A percentile compares a stretch with the other conserved stretches of the same genome.
These are phyloP conservation scores for Cataglyphis hispanica DNA, from an alignment of 1,140 invertebrate genomes.

Conservation along the genomic window DNA sequence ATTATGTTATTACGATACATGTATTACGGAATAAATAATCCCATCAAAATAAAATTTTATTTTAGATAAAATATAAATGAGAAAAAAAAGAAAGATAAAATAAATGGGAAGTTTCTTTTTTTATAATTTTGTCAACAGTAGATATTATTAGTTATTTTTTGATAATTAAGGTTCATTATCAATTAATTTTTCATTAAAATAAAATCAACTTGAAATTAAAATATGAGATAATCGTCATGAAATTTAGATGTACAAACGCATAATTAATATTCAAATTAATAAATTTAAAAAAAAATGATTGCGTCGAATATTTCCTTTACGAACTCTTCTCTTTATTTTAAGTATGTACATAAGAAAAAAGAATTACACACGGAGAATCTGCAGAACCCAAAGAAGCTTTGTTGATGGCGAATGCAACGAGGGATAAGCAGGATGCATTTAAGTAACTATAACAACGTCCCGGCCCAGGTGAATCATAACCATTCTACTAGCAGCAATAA, in stretches of 20 bases:
- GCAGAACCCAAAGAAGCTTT: not conserved
- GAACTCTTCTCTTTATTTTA: not conserved
- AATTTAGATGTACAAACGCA: no score
- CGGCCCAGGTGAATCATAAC: constrained; percentile 78
- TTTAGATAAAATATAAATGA: not conserved
- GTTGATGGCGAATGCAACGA: not conserved
- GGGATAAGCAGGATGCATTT: constrained; percentile 47
- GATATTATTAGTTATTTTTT: no score
- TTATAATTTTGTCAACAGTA: no score
- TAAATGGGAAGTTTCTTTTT: no score
- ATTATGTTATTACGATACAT: not conserved
- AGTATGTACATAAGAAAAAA: not conserved
- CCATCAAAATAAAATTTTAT: not conserved
- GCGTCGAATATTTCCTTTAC: not conserved
- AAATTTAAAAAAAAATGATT: not conserved
- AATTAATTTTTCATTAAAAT: no score
- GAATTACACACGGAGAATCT: not conserved
- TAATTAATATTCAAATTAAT: not conserved
- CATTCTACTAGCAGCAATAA: constrained; percentile 36
- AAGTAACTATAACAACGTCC: constrained; percentile 73
- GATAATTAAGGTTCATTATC: no score
- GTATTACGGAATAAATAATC: not conserved
- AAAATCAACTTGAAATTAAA: no score
- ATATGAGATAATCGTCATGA: no score
- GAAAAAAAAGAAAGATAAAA: not conserved